These are phyloP conservation scores for Dicrurus megarhynchus DNA, from an alignment of 2,113 vertebrate species.

Conservation along the genomic window DNA sequence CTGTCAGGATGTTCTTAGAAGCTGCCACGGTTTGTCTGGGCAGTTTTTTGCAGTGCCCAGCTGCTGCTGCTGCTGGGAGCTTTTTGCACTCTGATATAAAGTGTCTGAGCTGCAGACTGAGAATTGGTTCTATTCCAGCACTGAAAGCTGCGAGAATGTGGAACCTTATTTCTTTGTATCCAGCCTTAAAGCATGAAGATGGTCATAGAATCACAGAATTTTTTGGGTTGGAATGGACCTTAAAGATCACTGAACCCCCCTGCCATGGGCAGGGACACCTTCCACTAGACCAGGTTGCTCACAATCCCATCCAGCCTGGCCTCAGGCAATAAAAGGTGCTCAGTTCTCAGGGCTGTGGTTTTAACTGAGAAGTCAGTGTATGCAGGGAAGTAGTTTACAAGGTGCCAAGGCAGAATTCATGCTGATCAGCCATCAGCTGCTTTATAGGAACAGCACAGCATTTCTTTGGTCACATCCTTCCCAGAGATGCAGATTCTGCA, in stretches of 20 bases:
- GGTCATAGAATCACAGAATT: background rate
- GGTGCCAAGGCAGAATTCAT: background rate
- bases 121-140: background rate
- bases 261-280: background rate
- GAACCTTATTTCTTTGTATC: background rate
- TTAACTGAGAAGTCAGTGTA: background rate
- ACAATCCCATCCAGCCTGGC: background rate
- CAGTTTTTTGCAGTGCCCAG: background rate
- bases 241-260: background rate
- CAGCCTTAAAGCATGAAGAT: background rate
- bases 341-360: background rate
- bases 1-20: background rate
- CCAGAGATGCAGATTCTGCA: background rate
- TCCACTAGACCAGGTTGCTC: background rate
- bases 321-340: background rate
- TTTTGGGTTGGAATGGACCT: background rate
- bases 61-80: background rate
- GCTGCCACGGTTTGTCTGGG: accelerated
- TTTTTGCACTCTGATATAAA: background rate
- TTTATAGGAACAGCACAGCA: background rate
- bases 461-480: background rate
- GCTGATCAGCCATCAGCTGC: background rate
- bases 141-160: background rate
- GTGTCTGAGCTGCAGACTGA: background rate
- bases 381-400: background rate